Conservation (phyloP, 2,113 vertebrate species). For the Larimichthys crocea region DNA sequence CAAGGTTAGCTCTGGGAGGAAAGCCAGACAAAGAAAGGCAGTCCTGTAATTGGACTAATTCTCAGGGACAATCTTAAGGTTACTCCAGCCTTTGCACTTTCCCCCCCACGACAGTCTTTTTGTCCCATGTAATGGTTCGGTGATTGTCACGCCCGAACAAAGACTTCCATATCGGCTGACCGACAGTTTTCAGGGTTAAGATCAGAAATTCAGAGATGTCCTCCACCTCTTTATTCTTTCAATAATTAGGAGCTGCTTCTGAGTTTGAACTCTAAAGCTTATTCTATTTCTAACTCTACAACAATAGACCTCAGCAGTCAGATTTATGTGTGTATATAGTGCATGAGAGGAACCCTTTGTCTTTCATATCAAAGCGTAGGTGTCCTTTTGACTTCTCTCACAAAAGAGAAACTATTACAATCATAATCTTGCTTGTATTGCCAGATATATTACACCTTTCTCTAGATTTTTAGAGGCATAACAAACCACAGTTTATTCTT, state of each 20-base stretch:
- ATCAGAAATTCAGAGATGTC: slow-evolving; percentile 50
- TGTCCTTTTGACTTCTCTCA: slow-evolving; percentile 44
- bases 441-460: slow-evolving; percentile 19
- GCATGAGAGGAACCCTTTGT: slow-evolving; percentile 40
- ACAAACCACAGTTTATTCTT: slow-evolving; percentile 16
- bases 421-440: background rate
- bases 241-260: slow-evolving; percentile 53
- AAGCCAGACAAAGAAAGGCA: slow-evolving; percentile 58
- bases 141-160: slow-evolving; percentile 57
- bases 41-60: slow-evolving; percentile 68
- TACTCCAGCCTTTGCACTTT: slow-evolving; percentile 41
- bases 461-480: slow-evolving; percentile 18
- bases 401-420: slow-evolving; percentile 41
- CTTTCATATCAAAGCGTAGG: slow-evolving; percentile 33
- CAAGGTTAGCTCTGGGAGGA: slow-evolving; percentile 60
- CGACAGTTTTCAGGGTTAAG: slow-evolving; percentile 45
- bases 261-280: slow-evolving; percentile 55
- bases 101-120: slow-evolving; percentile 19
- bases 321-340: slow-evolving; percentile 47
- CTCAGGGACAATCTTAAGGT: slow-evolving; percentile 55
- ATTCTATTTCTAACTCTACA: slow-evolving; percentile 48
- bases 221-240: slow-evolving; percentile 54
- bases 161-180: slow-evolving; percentile 45
- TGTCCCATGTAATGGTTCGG: slow-evolving; percentile 51
- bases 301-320: slow-evolving; percentile 61